Percentiles rank a stretch among this genome's conserved stretches.
phyloP scores from a whole-genome alignment of 1,140 invertebrate species.

The Penaeus vannamei region DNA sequence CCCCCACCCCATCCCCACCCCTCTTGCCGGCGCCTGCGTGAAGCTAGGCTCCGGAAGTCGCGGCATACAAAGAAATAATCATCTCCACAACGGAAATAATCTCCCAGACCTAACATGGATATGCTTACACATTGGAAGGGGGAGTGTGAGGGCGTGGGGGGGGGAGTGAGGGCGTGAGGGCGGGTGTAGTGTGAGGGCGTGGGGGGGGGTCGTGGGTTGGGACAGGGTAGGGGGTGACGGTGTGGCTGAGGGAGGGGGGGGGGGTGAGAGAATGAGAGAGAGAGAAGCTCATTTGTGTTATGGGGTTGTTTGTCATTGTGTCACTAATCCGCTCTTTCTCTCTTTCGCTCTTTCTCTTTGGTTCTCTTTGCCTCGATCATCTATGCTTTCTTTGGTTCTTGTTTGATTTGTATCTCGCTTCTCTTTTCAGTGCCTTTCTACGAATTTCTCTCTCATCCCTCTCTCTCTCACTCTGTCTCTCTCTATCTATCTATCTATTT shows the following conservation, averaged over 20 bases:
- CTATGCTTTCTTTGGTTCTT: too few relatives aligned
- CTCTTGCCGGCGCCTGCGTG: not conserved
- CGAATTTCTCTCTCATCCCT: too few relatives aligned
- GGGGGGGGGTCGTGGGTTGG: not conserved
- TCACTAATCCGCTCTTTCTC: too few relatives aligned
- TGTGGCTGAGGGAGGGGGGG: not conserved
- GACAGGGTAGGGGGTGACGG: not conserved
- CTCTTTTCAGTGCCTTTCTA: too few relatives aligned
- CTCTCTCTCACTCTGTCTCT: too few relatives aligned
- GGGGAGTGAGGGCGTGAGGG: not conserved
- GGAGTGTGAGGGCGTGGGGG: not conserved
- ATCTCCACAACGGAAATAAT: too few relatives aligned
- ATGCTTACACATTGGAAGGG: not conserved
- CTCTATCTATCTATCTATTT: too few relatives aligned
- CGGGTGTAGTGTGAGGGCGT: not conserved
- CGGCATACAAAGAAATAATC: too few relatives aligned
- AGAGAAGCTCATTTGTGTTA: not conserved
- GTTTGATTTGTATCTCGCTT: too few relatives aligned
- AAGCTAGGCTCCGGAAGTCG: not conserved
- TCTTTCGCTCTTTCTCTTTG: too few relatives aligned
- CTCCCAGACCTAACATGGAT: not conserved
- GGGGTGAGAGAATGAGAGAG: not conserved
- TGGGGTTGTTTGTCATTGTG: too few relatives aligned
- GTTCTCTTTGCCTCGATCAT: too few relatives aligned
- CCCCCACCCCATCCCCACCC: constrained; percentile 2